Evolutionary conservation across 2,797 vertebrate genomes (phyloP), one percentile per base, ranked within the genome.

Genomic region (Myripristis murdjan): DNA sequence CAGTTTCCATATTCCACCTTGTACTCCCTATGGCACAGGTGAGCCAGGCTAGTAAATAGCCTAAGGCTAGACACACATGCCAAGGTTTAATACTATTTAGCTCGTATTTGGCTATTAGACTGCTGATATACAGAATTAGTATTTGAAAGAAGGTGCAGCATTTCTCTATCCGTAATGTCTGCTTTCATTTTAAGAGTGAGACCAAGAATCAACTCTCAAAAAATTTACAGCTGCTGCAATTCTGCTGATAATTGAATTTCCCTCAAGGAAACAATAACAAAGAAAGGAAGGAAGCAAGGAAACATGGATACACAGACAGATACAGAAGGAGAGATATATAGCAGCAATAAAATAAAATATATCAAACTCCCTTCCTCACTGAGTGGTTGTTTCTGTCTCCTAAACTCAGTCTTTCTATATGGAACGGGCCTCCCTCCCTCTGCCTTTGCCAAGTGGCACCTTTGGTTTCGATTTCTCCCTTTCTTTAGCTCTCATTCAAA

Each of bases 211-310:
- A 77, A 81, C 65, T 81, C 75, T 47, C 58, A 57, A 82, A 78
- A 76, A 79, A 73, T 78, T 39, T 82, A 82, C 69, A 83, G 61
- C 74, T 79, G 80, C 24, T 37, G 67, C 73, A 56, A 85, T 69
- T 84, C 76, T 68, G 60, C 69, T 79, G 76, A 88, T 87, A 88
- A 91, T 75, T 81, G 51, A 73, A 71, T 76, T 76, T 63, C 64
- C 26, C 74, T 69, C 51, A 63, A 69, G 67, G 61, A 75, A 58
- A n/a, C n/a, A n/a, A n/a, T n/a, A n/a, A n/a, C n/a, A n/a, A n/a
- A n/a, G n/a, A n/a, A n/a, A n/a, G 18, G n/a, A 64, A 43, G 10
- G 2, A 66, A 47, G 57, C 52, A 71, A 77, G 33, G 6, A 3
- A 57, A 66, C 70, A 80, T 71, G 63, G 31, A 82, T 76, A 65